A percentile compares a stretch with the other conserved stretches of the same genome.
Evolutionary conservation across 53 echinoderm and acorn worm species (phyloP).

Genomic region (Holothuria leucospilota): DNA sequence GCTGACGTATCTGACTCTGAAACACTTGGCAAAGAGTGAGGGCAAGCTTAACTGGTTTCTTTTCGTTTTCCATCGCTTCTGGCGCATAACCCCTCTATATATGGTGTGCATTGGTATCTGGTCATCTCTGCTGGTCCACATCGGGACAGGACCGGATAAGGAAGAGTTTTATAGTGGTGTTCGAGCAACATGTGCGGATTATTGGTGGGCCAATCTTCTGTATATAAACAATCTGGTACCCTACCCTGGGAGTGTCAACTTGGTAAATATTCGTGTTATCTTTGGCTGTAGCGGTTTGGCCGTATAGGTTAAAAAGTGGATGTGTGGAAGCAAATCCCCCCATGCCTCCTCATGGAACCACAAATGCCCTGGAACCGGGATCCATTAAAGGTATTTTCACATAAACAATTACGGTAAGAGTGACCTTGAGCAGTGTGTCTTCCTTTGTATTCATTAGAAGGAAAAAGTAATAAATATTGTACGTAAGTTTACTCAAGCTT

Average conservation of each 20-base stretch:
- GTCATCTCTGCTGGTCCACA: constrained; percentile 61
- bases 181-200: constrained; percentile 11
- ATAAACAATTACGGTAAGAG: no score
- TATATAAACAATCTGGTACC: constrained; percentile 84
- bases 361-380: no score
- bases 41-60: constrained; percentile 78
- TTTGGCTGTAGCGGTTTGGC: no score
- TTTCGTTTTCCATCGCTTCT: constrained; percentile 91
- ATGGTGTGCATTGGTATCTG: constrained; percentile 70
- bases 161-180: constrained; percentile 4
- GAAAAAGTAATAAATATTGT: no score
- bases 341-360: no score
- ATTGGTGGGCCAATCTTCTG: constrained; percentile 87
- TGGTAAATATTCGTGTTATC: not conserved
- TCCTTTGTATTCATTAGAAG: no score
- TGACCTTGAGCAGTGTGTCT: no score
- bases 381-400: no score
- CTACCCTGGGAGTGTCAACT: constrained; percentile 66
- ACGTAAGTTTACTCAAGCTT: no score
- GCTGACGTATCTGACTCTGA: constrained; percentile 75
- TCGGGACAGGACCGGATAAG: constrained; percentile 60
- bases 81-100: constrained; percentile 82
- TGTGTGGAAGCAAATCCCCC: no score
- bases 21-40: constrained; percentile 60
- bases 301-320: no score